Percentiles rank a stretch among this genome's conserved stretches.
Evolutionary conservation across 2,797 vertebrate genomes (phyloP).

Genomic region (Megalops cyprinoides): DNA sequence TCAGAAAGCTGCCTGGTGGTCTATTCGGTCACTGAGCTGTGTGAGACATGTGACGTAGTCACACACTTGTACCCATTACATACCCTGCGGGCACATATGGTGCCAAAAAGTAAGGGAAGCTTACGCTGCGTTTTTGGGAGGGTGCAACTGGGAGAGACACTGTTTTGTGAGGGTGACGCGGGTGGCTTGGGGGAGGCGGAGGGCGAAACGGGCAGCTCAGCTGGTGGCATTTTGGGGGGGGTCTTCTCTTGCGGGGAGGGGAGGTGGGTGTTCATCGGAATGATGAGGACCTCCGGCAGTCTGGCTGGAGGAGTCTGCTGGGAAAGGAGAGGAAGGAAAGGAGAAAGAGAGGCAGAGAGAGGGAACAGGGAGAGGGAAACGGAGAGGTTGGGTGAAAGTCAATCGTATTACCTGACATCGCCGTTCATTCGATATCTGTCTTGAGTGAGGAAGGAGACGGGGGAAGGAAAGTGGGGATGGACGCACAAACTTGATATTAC

Average conservation of each 20-base stretch:
- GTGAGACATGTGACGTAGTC: too few species aligned
- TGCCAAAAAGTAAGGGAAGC: too few species aligned
- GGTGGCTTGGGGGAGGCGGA: background rate
- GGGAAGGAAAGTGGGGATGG: background rate
- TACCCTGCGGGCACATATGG: too few species aligned
- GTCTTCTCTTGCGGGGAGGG: background rate
- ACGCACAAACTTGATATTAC: background rate
- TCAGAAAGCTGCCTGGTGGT: too few species aligned
- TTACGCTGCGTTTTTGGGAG: background rate
- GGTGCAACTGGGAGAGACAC: background rate
- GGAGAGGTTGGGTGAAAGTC: background rate
- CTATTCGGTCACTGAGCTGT: too few species aligned
- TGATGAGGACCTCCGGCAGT: background rate
- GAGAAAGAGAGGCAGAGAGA: too few species aligned
- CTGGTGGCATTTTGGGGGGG: background rate
- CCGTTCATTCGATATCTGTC: background rate
- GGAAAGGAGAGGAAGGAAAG: background rate
- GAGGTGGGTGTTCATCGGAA: background rate
- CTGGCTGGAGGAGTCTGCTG: slow-evolving; percentile 4
- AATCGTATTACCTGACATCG: background rate
- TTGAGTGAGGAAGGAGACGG: background rate
- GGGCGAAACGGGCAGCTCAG: too few species aligned
- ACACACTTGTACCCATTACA: too few species aligned
- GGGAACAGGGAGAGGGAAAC: background rate
- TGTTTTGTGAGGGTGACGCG: background rate